Percentiles rank a stretch among this genome's conserved stretches.
Evolutionary conservation across 1,140 invertebrate species (phyloP).

Genomic region (Spodoptera frugiperda): DNA sequence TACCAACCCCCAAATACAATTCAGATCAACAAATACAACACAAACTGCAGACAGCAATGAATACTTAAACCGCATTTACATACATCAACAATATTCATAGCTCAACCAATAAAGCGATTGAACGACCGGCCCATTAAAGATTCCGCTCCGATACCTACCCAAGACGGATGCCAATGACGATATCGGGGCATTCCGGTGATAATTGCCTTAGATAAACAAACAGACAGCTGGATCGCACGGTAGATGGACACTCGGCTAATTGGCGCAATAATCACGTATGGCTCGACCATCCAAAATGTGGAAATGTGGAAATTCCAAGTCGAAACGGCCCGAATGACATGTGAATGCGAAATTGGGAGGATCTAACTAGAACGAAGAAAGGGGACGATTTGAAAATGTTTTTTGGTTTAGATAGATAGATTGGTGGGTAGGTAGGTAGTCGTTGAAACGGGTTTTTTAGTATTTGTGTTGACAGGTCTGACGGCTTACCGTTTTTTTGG

Average conservation of each 20-base stretch:
- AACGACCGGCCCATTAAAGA: conserved; percentile 27
- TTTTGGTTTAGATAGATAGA: conserved; percentile 9
- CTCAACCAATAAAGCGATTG: conserved; percentile 32
- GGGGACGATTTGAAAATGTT: conserved; percentile 2
- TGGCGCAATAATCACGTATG: conserved; percentile 34
- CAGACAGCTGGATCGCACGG: conserved; percentile 32
- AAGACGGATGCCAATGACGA: conserved; percentile 14
- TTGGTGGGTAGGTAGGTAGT: not conserved
- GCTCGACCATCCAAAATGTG: conserved; percentile 14
- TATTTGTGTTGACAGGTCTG: conserved; percentile 15
- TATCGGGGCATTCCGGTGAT: conserved; percentile 29
- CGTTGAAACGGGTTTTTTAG: conserved; percentile 20
- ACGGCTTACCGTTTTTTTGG: not conserved
- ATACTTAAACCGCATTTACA: not conserved
- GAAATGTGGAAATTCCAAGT: not conserved
- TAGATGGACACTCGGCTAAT: conserved; percentile 31
- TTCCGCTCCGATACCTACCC: conserved; percentile 8
- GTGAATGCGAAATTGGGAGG: conserved; percentile 13
- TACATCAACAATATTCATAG: conserved; percentile 12
- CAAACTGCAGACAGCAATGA: not conserved
- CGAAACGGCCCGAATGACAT: not conserved
- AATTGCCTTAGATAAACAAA: conserved; percentile 40
- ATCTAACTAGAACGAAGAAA: not conserved
- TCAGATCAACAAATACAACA: too few species aligned
- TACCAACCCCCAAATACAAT: too few species aligned